phyloP scores from a whole-genome alignment of 2,888 invertebrate species.

The Rugalucina vietnamica region DNA sequence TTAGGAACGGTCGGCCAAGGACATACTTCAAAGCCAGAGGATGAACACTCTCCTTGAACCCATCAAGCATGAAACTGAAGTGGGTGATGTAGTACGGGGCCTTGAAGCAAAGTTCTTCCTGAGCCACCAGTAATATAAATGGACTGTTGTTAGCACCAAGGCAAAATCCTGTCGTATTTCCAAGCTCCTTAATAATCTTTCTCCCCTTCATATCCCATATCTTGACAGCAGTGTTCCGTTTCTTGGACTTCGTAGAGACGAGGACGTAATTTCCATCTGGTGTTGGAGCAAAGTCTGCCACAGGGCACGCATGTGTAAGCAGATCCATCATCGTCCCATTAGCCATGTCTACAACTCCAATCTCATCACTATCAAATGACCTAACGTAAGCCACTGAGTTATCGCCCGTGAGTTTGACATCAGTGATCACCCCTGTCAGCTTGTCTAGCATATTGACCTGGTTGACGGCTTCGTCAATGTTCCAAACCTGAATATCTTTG shows the following conservation, averaged over 20 bases:
- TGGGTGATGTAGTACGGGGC: constrained; percentile 75
- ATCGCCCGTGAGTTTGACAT: constrained; percentile 73
- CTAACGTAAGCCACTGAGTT: constrained; percentile 75
- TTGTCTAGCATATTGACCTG: constrained; percentile 78
- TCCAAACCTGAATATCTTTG: constrained; percentile 80
- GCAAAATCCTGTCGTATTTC: constrained; percentile 75
- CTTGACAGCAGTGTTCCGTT: constrained; percentile 73
- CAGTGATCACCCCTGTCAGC: constrained; percentile 77
- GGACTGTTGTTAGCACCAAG: constrained; percentile 66
- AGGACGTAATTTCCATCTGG: constrained; percentile 79
- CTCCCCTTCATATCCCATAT: constrained; percentile 81
- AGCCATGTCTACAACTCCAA: constrained; percentile 81
- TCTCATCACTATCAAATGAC: constrained; percentile 80
- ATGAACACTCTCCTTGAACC: constrained; percentile 68
- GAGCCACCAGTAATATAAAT: constrained; percentile 74
- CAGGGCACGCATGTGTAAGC: constrained; percentile 79
- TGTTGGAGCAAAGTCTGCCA: constrained; percentile 76
- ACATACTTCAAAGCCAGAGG: constrained; percentile 72
- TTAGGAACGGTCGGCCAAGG: constrained; percentile 77
- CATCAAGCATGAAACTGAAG: constrained; percentile 69
- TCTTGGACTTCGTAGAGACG: constrained; percentile 71
- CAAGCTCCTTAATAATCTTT: constrained; percentile 80
- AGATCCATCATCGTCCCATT: constrained; percentile 81
- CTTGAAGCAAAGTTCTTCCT: constrained; percentile 68
- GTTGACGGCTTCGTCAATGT: constrained; percentile 76